phyloP scores from a whole-genome alignment of 2,797 vertebrate species.

The Denticeps clupeoides region DNA sequence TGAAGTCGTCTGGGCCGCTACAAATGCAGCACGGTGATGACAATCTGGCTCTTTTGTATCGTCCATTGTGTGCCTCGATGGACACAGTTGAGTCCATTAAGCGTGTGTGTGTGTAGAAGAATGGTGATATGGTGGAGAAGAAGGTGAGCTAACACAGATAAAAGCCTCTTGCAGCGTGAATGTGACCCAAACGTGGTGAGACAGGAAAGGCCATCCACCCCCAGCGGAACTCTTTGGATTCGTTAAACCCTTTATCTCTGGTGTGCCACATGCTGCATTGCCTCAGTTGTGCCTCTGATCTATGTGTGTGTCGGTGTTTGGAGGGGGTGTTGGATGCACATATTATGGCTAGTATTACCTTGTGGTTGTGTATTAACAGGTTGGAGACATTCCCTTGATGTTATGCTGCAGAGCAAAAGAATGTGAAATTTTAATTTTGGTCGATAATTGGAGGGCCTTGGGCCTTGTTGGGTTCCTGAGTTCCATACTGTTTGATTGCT shows the following conservation, averaged over 20 bases:
- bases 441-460: too few species aligned
- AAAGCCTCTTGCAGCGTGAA: slow-evolving; percentile 27
- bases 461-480: too few species aligned
- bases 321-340: too few species aligned
- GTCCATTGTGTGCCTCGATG: slow-evolving; percentile 2
- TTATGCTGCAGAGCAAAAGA: too few species aligned
- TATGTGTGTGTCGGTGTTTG: slow-evolving; percentile 20
- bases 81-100: slow-evolving; percentile 21
- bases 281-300: slow-evolving; percentile 11
- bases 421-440: too few species aligned
- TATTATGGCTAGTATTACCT: too few species aligned
- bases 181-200: slow-evolving; percentile 28
- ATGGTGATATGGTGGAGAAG: slow-evolving; percentile 4
- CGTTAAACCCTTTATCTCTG: slow-evolving; percentile 34
- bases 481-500: too few species aligned
- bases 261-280: slow-evolving; percentile 17
- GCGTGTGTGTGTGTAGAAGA: neutral
- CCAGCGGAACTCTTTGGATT: slow-evolving; percentile 21
- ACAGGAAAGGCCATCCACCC: slow-evolving; percentile 18
- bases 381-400: too few species aligned
- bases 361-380: too few species aligned
- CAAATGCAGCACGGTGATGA: slow-evolving; percentile 8
- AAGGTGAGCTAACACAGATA: slow-evolving; percentile 25
- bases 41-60: slow-evolving; percentile 11
- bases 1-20: slow-evolving; percentile 21